These are phyloP conservation scores for Campylorhamphus procurvoides DNA, from an alignment of 2,113 vertebrate species.

Conservation along the genomic window DNA sequence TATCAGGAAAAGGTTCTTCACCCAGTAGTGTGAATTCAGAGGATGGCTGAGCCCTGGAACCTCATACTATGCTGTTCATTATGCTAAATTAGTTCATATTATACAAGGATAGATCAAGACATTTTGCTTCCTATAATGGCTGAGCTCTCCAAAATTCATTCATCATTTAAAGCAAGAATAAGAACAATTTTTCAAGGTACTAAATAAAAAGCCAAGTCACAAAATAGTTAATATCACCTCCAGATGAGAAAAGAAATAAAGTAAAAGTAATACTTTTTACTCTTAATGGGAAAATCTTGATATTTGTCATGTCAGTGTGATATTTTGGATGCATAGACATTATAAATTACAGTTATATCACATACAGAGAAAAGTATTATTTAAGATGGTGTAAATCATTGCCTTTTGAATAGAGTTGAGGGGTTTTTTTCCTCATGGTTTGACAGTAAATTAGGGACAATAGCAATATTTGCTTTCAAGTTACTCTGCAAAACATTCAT, in stretches of 20 bases:
- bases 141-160: background rate
- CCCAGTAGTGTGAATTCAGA: too few relatives aligned
- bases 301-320: background rate
- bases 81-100: background rate
- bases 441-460: background rate
- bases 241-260: background rate
- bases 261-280: background rate
- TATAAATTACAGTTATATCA: background rate
- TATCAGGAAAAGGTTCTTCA: background rate
- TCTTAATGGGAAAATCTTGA: background rate
- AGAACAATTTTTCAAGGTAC: background rate
- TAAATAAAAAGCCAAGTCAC: background rate
- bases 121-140: background rate
- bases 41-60: background rate
- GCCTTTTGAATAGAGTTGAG: background rate
- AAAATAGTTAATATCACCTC: background rate
- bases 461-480: background rate
- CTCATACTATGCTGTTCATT: background rate
- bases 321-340: background rate
- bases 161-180: background rate
- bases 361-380: background rate
- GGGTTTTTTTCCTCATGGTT: background rate
- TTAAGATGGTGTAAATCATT: background rate
- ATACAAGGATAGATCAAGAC: background rate
- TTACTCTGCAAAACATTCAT: background rate